A percentile compares a stretch with the other conserved stretches of the same genome.
Conservation (phyloP, 2,888 invertebrate genomes). For the Mythimna loreyi region DNA sequence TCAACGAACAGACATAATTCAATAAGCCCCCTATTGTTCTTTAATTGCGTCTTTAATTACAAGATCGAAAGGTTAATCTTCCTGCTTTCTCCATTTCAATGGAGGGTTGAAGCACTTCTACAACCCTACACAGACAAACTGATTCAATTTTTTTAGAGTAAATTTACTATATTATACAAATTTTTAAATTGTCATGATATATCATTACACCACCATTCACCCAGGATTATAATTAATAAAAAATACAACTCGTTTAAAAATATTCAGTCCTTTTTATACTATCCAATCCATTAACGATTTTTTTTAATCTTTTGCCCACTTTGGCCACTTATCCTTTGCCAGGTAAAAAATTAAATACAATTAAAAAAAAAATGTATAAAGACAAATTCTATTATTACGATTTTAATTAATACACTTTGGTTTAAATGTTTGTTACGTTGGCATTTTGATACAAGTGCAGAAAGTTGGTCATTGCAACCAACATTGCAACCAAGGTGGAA, state of each 20-base stretch:
- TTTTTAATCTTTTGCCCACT: background rate
- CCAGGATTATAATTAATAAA: conserved; percentile 34
- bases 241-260: conserved; percentile 46
- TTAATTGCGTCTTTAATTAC: too few relatives aligned
- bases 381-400: background rate
- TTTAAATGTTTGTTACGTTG: too few relatives aligned
- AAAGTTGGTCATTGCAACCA: too few relatives aligned
- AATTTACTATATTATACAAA: conserved; percentile 44
- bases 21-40: too few relatives aligned
- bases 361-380: background rate
- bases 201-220: conserved; percentile 36
- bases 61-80: too few relatives aligned
- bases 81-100: too few relatives aligned
- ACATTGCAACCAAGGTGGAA: too few relatives aligned
- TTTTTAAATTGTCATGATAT: conserved; percentile 44
- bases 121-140: background rate
- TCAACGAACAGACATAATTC: too few relatives aligned
- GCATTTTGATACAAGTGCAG: background rate
- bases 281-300: conserved; percentile 45
- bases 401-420: background rate
- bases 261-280: conserved; percentile 39
- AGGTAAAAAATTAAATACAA: too few relatives aligned
- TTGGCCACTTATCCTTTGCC: background rate
- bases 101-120: too few relatives aligned
- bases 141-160: background rate